Evolutionary conservation across 2,113 vertebrate species (phyloP), one percentile per base, ranked within the genome.

Genomic region (Paraplagusia blochii): DNA sequence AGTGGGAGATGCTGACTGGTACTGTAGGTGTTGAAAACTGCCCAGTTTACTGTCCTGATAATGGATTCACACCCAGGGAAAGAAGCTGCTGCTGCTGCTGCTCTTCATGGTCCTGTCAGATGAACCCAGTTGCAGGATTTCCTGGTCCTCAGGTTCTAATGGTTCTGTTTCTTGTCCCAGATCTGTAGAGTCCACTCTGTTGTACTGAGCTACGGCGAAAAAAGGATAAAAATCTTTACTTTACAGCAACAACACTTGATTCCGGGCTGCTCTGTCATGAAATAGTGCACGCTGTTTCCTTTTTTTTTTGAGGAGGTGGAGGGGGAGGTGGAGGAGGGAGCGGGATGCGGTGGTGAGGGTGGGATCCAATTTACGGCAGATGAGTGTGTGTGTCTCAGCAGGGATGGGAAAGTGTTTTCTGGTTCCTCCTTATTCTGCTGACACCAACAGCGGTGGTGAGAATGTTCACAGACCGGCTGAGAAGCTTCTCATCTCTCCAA

Each of bases 341-440:
- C 22, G 22, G 22, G 22, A 29, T 29, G 22, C 6, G 22, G 22
- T 29, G 22, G 22, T 29, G 22, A 29, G 22, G 22, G 22, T 29
- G 22, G 39, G 13, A 58, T 66, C 66, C 69, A 78, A 77, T 79
- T 69, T 83, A 68, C 49, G 65, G 18, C 47, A 60, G 53, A 77
- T 83, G 67, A 64, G 68, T 58, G 8, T 46, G 57, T 61, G 56
- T 19, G 58, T 71, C 59, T 69, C 63, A 22, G 46, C 61, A 16
- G 40, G 43, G 58, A 55, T 44, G 39, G 35, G 17, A 42, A 14
- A 33, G 18, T 42, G 29, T 16, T 35, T 58, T 18, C 38, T 29
- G 35, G 44, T 49, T 44, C 14, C 18, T 15, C 29, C 49, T 47
- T 46, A 52, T 61, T 62, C 58, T 71, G 73, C 76, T 68, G 73